Percentiles rank a stretch among this genome's conserved stretches.
These are phyloP conservation scores for Druceiella hillmani DNA, from an alignment of 2,888 invertebrate species.

Conservation along the genomic window DNA sequence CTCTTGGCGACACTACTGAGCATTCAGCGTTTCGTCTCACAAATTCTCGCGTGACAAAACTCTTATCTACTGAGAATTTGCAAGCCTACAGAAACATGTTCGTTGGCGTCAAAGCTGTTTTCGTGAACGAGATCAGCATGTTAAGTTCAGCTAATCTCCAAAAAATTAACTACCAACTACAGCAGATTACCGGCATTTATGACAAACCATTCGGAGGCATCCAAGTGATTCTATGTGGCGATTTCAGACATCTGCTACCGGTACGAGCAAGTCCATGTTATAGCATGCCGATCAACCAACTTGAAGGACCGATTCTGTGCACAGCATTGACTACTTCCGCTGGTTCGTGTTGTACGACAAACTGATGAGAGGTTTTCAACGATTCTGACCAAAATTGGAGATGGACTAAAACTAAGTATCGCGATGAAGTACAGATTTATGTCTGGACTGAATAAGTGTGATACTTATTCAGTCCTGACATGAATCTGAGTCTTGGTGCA, in stretches of 20 bases:
- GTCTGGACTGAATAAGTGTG: too few species aligned
- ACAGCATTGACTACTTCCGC: slow-evolving; percentile 27
- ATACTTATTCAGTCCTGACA: slow-evolving; percentile 26
- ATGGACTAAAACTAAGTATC: slow-evolving; percentile 22
- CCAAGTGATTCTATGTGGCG: too few species aligned
- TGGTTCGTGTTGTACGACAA: slow-evolving; percentile 30
- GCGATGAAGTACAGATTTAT: too few species aligned
- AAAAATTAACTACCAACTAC: slow-evolving; percentile 18
- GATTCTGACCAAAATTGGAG: slow-evolving; percentile 29
- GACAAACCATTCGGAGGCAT: slow-evolving; percentile 22
- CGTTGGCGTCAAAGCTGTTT: slow-evolving; percentile 21
- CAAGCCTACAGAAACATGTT: too few species aligned
- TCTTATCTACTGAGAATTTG: slow-evolving; percentile 19
- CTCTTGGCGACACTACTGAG: slow-evolving; percentile 29
- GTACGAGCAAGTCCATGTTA: slow-evolving; percentile 27
- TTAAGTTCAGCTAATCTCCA: slow-evolving; percentile 19
- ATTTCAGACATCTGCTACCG: too few species aligned
- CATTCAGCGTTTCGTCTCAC: too few species aligned
- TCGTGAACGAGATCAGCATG: slow-evolving; percentile 26
- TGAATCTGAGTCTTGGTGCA: slow-evolving; percentile 23
- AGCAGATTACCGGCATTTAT: slow-evolving; percentile 21
- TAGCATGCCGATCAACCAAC: slow-evolving; percentile 21
- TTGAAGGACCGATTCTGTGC: slow-evolving; percentile 28
- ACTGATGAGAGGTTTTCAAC: slow-evolving; percentile 28
- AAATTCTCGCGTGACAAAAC: slow-evolving; percentile 18